A percentile compares a stretch with the other conserved stretches of the same genome.
Conservation (phyloP, 2,888 invertebrate species). For the Athetis lepigone region DNA sequence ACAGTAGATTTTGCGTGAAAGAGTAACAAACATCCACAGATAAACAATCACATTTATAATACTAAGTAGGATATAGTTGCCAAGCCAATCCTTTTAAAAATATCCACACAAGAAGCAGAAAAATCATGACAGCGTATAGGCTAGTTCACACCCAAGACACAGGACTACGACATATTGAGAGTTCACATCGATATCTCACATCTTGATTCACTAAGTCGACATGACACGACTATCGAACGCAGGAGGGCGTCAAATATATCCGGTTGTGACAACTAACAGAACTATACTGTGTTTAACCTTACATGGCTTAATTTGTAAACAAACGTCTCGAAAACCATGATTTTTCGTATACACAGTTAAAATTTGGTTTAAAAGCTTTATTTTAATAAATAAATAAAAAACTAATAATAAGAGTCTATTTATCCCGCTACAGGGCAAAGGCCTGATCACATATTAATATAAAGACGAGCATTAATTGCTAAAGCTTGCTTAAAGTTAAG, state of each 20-base stretch:
- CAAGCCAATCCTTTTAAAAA: too few species aligned
- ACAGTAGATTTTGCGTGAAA: too few species aligned
- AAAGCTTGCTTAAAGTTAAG: too few species aligned
- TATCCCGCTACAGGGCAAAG: too few species aligned
- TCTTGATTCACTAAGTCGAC: constrained; percentile 10
- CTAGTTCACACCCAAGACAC: neutral
- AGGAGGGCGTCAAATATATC: constrained; percentile 26
- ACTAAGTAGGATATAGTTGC: too few species aligned
- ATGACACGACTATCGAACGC: constrained; percentile 11
- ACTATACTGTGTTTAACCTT: constrained; percentile 7
- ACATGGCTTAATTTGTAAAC: neutral
- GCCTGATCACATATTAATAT: too few species aligned
- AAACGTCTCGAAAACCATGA: neutral
- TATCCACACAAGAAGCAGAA: too few species aligned
- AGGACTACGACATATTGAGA: neutral
- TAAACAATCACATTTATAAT: too few species aligned
- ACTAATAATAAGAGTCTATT: too few species aligned
- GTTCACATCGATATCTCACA: constrained; percentile 1
- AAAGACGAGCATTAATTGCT: too few species aligned
- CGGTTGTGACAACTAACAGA: neutral
- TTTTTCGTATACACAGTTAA: neutral
- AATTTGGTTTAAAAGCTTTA: neutral
- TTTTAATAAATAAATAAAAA: too few species aligned
- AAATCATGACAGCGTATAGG: neutral
- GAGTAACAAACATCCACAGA: too few species aligned